Conservation (phyloP, 1,140 invertebrate genomes). For the Halyomorpha halys region DNA sequence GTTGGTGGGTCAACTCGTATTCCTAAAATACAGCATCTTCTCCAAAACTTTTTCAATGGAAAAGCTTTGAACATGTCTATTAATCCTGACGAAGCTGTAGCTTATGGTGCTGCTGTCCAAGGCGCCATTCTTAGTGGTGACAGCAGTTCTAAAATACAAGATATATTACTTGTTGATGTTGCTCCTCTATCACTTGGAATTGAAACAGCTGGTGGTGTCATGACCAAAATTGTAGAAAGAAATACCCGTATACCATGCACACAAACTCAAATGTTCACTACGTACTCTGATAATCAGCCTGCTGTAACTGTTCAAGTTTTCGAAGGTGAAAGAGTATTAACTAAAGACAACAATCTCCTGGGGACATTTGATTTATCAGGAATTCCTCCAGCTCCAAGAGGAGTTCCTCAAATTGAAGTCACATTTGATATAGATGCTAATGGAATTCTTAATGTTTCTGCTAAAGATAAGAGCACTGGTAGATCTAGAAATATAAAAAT, state of each 20-base stretch:
- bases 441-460: constrained; percentile 60
- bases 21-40: constrained; percentile 49
- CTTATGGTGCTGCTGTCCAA: constrained; percentile 54
- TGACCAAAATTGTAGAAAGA: constrained; percentile 47
- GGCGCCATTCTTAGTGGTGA: constrained; percentile 51
- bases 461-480: constrained; percentile 43
- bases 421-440: constrained; percentile 66
- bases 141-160: constrained; percentile 44
- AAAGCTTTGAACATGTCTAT: constrained; percentile 54
- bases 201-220: constrained; percentile 46
- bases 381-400: constrained; percentile 51
- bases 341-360: constrained; percentile 82
- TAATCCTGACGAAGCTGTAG: constrained; percentile 55
- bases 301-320: constrained; percentile 66
- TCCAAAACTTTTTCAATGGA: constrained; percentile 49
- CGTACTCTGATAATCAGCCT: constrained; percentile 53
- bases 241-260: constrained; percentile 45
- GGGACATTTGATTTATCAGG: constrained; percentile 65
- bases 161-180: constrained; percentile 45
- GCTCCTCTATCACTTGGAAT: constrained; percentile 46
- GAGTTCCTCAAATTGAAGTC: constrained; percentile 62
- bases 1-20: constrained; percentile 69
- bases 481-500: constrained; percentile 44
- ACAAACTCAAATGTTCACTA: constrained; percentile 43
- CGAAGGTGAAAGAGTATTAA: constrained; percentile 62